Evolutionary conservation across 2,888 invertebrate species (phyloP).

Genomic region (Cerastis leucographa): DNA sequence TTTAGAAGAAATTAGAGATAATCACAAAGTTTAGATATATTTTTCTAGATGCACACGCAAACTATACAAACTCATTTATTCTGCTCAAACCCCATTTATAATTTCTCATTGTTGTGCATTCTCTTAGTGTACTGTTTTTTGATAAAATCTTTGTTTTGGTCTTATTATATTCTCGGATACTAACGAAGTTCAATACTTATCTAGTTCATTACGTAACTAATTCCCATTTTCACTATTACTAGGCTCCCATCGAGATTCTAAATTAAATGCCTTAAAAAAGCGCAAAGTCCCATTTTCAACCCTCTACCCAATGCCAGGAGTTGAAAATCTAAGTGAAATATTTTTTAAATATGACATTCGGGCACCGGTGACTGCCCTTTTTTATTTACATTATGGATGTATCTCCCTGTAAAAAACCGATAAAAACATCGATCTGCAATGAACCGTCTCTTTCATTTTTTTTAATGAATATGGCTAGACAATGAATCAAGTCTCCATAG

Average conservation of each 20-base stretch:
- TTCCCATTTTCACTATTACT: not conserved
- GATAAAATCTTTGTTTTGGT: slow-evolving; percentile 49
- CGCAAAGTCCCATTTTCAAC: too few relatives aligned
- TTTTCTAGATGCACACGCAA: slow-evolving; percentile 71
- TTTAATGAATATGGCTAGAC: slow-evolving; percentile 51
- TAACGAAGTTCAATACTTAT: not conserved
- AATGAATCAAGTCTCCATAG: slow-evolving; percentile 24
- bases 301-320: too few relatives aligned
- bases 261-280: too few relatives aligned
- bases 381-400: too few relatives aligned
- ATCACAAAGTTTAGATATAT: slow-evolving; percentile 44
- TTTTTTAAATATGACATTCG: too few relatives aligned
- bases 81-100: slow-evolving; percentile 89
- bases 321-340: too few relatives aligned
- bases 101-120: slow-evolving; percentile 83
- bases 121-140: slow-evolving; percentile 69
- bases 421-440: not conserved
- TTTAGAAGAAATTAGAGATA: slow-evolving; percentile 44
- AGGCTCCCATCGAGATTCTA: not conserved
- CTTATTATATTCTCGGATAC: slow-evolving; percentile 60
- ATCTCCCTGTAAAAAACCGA: too few relatives aligned
- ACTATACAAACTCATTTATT: slow-evolving; percentile 87
- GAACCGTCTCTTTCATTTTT: slow-evolving; percentile 4
- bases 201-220: slow-evolving; percentile 2
- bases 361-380: too few relatives aligned